A percentile compares a stretch with the other conserved stretches of the same genome.
Conservation (phyloP, 2,797 vertebrate genomes). For the Halcyon leucocephala region DNA sequence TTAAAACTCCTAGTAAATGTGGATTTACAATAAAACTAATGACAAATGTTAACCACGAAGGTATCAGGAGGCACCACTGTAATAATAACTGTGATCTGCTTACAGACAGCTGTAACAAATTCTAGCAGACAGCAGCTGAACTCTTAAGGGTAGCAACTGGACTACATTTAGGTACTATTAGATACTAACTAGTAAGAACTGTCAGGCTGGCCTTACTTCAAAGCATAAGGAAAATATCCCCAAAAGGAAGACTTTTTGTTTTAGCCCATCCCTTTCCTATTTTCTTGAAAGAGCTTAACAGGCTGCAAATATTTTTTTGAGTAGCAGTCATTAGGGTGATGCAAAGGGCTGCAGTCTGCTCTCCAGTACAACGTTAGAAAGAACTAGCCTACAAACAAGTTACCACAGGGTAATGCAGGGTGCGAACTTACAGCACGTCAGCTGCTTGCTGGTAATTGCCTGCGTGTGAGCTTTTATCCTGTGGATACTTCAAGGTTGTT, state of each 20-base stretch:
- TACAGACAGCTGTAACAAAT: constrained; percentile 73
- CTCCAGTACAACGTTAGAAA: background rate
- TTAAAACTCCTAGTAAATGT: background rate
- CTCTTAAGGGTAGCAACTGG: constrained; percentile 59
- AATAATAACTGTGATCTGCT: constrained; percentile 63
- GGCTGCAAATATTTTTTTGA: constrained; percentile 33
- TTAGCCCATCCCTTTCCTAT: constrained; percentile 42
- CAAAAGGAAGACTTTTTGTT: constrained; percentile 26
- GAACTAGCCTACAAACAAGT: constrained; percentile 5
- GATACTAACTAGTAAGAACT: constrained; percentile 61
- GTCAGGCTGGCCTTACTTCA: constrained; percentile 5
- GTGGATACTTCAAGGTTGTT: background rate
- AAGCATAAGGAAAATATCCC: constrained; percentile 63
- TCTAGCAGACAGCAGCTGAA: constrained; percentile 46
- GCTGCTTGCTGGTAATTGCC: background rate
- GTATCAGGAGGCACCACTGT: constrained; percentile 44
- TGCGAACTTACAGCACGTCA: background rate
- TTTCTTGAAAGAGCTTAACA: constrained; percentile 40
- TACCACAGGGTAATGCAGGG: background rate
- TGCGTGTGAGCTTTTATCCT: background rate
- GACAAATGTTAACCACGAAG: constrained; percentile 56
- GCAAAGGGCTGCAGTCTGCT: background rate
- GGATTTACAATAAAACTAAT: constrained; percentile 31
- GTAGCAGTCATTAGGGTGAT: background rate
- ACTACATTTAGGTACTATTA: constrained; percentile 62